A percentile compares a stretch with the other conserved stretches of the same genome.
Evolutionary conservation across 1,140 invertebrate species (phyloP).

Genomic region (Hirudo medicinalis): DNA sequence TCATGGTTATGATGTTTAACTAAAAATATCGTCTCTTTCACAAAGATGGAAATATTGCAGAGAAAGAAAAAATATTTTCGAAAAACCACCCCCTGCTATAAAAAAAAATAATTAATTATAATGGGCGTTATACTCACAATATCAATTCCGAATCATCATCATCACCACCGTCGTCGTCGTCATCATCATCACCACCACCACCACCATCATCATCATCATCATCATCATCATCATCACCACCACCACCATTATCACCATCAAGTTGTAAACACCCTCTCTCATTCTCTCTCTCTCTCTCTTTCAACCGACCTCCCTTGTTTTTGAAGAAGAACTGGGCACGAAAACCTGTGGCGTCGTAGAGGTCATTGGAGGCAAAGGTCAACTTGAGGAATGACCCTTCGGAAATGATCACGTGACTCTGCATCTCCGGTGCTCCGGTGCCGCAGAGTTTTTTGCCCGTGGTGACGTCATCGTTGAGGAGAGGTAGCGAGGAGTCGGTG

Average conservation of each 20-base stretch:
- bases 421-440: conserved; percentile 45
- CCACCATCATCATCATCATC: neutral
- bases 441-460: conserved; percentile 78
- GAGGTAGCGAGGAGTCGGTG: conserved; percentile 66
- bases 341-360: conserved; percentile 81
- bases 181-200: neutral
- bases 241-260: neutral
- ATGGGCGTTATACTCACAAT: too few relatives aligned
- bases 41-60: neutral
- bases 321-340: conserved; percentile 71
- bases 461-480: conserved; percentile 59
- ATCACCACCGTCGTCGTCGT: neutral
- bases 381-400: conserved; percentile 84
- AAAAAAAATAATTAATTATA: too few relatives aligned
- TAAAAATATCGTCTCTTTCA: neutral
- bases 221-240: neutral
- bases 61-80: neutral
- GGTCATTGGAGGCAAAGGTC: conserved; percentile 80
- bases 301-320: neutral
- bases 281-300: neutral
- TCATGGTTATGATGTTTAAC: neutral
- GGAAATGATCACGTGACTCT: conserved; percentile 52
- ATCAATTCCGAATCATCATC: neutral
- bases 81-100: neutral
- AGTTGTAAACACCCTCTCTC: neutral